Evolutionary conservation across 2,113 vertebrate genomes (phyloP).

Genomic region (Scatophagus argus): DNA sequence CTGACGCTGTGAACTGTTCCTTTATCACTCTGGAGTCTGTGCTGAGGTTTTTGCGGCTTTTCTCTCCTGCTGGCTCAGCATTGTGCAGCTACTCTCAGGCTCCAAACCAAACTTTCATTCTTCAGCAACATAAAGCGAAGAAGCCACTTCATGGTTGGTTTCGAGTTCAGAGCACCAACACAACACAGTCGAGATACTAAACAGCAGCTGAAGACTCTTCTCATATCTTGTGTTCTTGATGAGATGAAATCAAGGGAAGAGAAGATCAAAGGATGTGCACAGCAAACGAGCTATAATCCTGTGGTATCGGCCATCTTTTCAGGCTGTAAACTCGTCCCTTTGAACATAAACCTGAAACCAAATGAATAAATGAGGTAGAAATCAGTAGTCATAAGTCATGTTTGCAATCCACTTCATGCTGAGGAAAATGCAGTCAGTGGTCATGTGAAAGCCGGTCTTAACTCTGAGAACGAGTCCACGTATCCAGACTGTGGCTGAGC

Average conservation of each 20-base stretch:
- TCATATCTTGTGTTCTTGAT: conserved; percentile 19
- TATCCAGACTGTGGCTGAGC: too few relatives aligned
- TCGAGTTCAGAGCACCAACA: background rate
- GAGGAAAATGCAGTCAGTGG: background rate
- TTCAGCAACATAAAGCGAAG: background rate
- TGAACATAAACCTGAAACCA: too few relatives aligned
- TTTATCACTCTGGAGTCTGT: background rate
- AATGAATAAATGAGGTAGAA: background rate
- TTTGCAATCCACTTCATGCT: background rate
- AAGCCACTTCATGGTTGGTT: background rate
- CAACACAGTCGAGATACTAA: background rate
- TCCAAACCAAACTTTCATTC: conserved; percentile 38
- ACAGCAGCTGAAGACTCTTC: background rate
- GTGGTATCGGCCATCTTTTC: background rate
- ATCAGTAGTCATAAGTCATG: background rate
- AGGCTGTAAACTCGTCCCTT: too few relatives aligned
- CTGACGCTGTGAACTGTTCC: background rate
- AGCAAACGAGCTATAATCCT: background rate
- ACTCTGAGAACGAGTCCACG: background rate
- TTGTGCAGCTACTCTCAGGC: conserved; percentile 1
- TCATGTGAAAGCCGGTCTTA: background rate
- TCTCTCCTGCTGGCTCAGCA: conserved; percentile 10
- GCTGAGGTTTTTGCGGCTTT: conserved; percentile 30
- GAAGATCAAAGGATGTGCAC: background rate
- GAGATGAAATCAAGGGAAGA: background rate